Conservation (phyloP, 2,888 invertebrate species). For the Drosophila lutescens region DNA sequence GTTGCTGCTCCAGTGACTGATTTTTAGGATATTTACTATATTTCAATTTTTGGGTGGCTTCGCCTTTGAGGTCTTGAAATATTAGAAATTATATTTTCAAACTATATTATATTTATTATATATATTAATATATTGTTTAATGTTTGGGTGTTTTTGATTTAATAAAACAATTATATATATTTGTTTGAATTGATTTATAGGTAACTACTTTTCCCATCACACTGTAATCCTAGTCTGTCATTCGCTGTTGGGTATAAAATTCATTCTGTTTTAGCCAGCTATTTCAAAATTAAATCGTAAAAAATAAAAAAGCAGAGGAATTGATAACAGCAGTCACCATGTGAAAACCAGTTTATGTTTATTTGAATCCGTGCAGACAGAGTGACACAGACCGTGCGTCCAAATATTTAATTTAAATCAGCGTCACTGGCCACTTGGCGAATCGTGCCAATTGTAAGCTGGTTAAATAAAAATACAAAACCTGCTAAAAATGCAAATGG, state of each 20-base stretch:
- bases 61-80: not conserved
- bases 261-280: conserved; percentile 11
- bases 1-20: conserved; percentile 37
- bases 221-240: not conserved
- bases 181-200: not conserved
- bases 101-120: not conserved
- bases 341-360: conserved; percentile 55
- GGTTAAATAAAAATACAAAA: conserved; percentile 36
- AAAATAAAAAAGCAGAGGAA: not conserved
- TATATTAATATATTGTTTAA: not conserved
- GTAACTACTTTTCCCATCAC: not conserved
- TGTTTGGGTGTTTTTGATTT: not conserved
- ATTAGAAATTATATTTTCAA: not conserved
- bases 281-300: conserved; percentile 22
- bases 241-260: conserved; percentile 8
- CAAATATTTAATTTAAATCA: conserved; percentile 80
- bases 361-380: conserved; percentile 61
- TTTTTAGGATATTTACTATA: conserved; percentile 3
- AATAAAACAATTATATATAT: not conserved
- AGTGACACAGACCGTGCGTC: conserved; percentile 46
- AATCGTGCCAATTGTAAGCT: conserved; percentile 49
- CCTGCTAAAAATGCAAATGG: conserved; percentile 9
- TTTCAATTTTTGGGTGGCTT: not conserved
- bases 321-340: conserved; percentile 22
- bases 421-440: conserved; percentile 67